Conservation (phyloP, 53 echinoderm and acorn worm species). For the Luidia sarsii region DNA sequence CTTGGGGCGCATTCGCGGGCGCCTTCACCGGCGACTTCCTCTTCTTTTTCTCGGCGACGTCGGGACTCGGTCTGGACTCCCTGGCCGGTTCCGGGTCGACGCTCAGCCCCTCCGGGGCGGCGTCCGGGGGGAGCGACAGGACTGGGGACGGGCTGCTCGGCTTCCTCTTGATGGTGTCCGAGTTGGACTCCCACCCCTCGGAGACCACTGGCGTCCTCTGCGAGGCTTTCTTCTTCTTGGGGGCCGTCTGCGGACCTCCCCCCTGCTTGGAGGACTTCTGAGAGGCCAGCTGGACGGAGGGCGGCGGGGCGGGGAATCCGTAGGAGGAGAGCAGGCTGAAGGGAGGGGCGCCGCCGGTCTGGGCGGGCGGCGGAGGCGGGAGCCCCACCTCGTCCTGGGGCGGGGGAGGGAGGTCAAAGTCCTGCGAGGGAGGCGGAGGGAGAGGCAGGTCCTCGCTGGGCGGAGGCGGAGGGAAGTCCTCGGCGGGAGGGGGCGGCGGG, state of each 20-base stretch:
- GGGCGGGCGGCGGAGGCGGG: conserved; percentile 53
- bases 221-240: conserved; percentile 65
- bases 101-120: neutral
- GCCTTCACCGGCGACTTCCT: conserved; percentile 23
- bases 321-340: conserved; percentile 7
- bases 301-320: conserved; percentile 48
- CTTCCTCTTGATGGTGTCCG: conserved; percentile 80
- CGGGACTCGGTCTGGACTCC: conserved; percentile 37
- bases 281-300: conserved; percentile 37
- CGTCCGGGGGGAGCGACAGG: conserved; percentile 16
- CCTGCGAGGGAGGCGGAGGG: conserved; percentile 45
- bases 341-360: conserved; percentile 9
- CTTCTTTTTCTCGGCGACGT: conserved; percentile 10
- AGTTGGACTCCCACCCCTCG: conserved; percentile 78
- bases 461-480: conserved; percentile 44
- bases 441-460: conserved; percentile 39
- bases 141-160: conserved; percentile 50
- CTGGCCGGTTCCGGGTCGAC: neutral
- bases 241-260: conserved; percentile 28
- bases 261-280: conserved; percentile 22
- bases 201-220: conserved; percentile 72
- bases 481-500: conserved; percentile 39
- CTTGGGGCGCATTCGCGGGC: conserved; percentile 19
- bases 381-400: conserved; percentile 29
- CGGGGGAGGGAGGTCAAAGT: conserved; percentile 55